Evolutionary conservation across 1,140 invertebrate species (phyloP), one percentile per base, ranked within the genome.

Genomic region (Popillia japonica): DNA sequence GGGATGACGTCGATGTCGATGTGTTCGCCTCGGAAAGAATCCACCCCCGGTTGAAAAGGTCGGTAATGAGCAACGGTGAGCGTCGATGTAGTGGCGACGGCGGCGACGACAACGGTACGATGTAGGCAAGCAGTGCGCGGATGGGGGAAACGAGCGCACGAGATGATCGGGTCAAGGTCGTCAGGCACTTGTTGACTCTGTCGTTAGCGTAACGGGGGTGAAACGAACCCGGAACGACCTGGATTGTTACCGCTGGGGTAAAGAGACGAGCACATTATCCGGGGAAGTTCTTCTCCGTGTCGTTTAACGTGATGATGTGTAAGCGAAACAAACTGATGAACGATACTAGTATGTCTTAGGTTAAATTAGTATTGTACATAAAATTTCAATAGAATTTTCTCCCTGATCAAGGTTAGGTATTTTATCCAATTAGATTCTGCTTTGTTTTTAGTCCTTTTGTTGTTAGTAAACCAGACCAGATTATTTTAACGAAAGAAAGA

Each of bases 161-260:
- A 23, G 61, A 68, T 34, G 61, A 27, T 68, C 61, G 27, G 61
- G 61, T 68, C 61, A 68, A 68, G 61, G 61, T 68, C 22, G 22
- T 22, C 20, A 68, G 61, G 61, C 61, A 68, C 61, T 68, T 68
- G 61, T 68, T 68, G 61, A 68, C 61, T 68, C 20, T 14, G 61
- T 34, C 27, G 61, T 34, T 68, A 23, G 22, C 20, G 61, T 34
- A 34, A 34, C 61, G 61, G 22, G 61, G 48, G 61, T 34, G 22
- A 68, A 68, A 68, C 27, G 61, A 68, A 34, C 61, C 61, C 22
- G 61, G 61, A 68, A 68, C 61, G 61, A 68, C 61, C 61, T 68
- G 61, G 22, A 68, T 22, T 17, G 61, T 68, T 68, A 68, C 11
- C 61, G 61, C 61, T 7, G 14, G 61, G 61, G 61, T 14, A 20